Evolutionary conservation across 2,113 vertebrate species (phyloP).

Genomic region (Caranx ignobilis): DNA sequence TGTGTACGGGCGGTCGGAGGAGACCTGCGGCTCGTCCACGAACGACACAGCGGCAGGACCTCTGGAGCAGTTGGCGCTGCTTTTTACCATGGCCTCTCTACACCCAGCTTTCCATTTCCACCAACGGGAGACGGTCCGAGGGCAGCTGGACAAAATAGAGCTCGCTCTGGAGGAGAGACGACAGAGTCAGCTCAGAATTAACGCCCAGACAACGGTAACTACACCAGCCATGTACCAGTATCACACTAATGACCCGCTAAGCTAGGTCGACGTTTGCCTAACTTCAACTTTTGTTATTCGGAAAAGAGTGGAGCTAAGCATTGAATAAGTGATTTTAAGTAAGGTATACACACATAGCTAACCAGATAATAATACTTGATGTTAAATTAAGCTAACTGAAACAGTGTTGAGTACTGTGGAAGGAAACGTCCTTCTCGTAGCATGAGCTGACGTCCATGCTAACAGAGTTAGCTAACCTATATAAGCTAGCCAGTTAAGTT

Average conservation of each 20-base stretch:
- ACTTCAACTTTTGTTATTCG: neutral
- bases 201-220: constrained; percentile 57
- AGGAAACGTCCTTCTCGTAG: neutral
- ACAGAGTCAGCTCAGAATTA: constrained; percentile 39
- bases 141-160: constrained; percentile 89
- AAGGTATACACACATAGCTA: neutral
- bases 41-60: constrained; percentile 68
- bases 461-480: constrained; percentile 7
- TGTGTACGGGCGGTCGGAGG: constrained; percentile 63
- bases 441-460: constrained; percentile 5
- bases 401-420: neutral
- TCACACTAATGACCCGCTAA: neutral
- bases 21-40: constrained; percentile 74
- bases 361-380: neutral
- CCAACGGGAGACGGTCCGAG: constrained; percentile 91
- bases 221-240: neutral
- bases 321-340: neutral
- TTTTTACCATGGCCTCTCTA: constrained; percentile 95
- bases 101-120: constrained; percentile 98
- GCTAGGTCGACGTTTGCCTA: neutral
- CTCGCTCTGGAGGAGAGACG: constrained; percentile 77
- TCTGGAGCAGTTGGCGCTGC: constrained; percentile 92
- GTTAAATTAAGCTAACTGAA: neutral
- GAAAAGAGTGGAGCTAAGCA: no score
- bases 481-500: neutral